These are phyloP conservation scores for Mirza zaza DNA, from an alignment of 2,113 vertebrate species.

Conservation along the genomic window DNA sequence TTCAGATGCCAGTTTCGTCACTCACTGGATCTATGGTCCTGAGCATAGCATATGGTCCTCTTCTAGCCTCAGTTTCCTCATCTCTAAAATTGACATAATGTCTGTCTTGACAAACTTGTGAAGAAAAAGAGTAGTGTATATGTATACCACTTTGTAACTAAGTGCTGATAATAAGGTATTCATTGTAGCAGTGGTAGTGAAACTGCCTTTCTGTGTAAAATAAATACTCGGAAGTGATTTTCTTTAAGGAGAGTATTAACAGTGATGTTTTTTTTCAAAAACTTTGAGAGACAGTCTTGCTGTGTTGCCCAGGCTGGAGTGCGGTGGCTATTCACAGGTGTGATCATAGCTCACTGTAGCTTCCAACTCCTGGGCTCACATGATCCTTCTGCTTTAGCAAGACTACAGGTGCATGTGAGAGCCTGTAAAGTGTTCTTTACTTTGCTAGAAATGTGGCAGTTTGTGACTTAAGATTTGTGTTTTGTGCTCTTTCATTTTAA, in stretches of 20 bases:
- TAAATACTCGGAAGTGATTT: neutral
- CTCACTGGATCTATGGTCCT: neutral
- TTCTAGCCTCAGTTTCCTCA: neutral
- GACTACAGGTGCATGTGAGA: neutral
- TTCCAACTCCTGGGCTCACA: neutral
- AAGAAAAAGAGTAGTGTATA: neutral
- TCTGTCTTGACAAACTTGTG: neutral
- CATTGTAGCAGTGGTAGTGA: neutral
- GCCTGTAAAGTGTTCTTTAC: neutral
- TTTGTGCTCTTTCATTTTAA: constrained; percentile 16
- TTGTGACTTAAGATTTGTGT: neutral
- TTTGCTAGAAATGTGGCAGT: neutral
- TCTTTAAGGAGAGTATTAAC: neutral
- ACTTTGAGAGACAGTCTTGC: neutral
- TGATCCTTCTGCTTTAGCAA: neutral
- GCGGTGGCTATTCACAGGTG: neutral
- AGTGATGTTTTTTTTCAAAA: neutral
- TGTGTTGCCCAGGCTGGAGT: neutral
- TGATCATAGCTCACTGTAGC: neutral
- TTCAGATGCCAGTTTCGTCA: neutral
- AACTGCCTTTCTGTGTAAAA: neutral
- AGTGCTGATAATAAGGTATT: neutral
- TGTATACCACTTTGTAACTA: neutral
- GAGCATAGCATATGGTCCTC: neutral
- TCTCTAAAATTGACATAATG: neutral